These are phyloP conservation scores for Andrena camellia DNA, from an alignment of 2,888 invertebrate species.

Conservation along the genomic window DNA sequence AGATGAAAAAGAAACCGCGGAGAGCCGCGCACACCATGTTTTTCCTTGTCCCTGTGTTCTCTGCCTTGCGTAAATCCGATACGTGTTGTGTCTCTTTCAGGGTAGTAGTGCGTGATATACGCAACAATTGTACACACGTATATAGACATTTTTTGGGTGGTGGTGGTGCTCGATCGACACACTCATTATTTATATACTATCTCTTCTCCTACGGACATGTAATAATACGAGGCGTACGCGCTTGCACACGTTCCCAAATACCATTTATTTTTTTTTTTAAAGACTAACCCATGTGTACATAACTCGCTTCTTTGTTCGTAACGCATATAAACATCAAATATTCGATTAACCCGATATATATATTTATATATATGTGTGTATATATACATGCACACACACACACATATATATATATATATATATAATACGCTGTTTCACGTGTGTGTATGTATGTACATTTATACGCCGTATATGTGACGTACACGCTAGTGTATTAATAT, in stretches of 20 bases:
- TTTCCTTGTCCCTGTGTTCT: conserved; percentile 15
- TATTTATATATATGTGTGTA: conserved; percentile 29
- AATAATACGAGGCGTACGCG: conserved; percentile 54
- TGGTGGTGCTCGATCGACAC: conserved; percentile 32
- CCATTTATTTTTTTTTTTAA: conserved; percentile 72
- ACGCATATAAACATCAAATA: conserved; percentile 78
- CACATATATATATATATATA: conserved; percentile 36
- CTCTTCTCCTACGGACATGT: background rate
- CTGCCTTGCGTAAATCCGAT: background rate
- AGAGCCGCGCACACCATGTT: background rate
- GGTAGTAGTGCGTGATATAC: conserved; percentile 14
- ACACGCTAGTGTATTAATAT: background rate
- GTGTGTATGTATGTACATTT: background rate
- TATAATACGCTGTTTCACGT: background rate
- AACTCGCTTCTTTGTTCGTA: conserved; percentile 85
- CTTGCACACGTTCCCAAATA: conserved; percentile 67
- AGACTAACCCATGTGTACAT: conserved; percentile 84
- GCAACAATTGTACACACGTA: conserved; percentile 1
- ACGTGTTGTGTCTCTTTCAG: conserved; percentile 4
- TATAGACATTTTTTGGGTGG: conserved; percentile 7
- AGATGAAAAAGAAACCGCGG: background rate
- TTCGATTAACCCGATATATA: conserved; percentile 78
- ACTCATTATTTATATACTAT: conserved; percentile 4
- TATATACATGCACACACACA: conserved; percentile 30
- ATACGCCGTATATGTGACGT: background rate